Evolutionary conservation across 2,797 vertebrate genomes (phyloP).

Genomic region (Sylvilagus floridanus): DNA sequence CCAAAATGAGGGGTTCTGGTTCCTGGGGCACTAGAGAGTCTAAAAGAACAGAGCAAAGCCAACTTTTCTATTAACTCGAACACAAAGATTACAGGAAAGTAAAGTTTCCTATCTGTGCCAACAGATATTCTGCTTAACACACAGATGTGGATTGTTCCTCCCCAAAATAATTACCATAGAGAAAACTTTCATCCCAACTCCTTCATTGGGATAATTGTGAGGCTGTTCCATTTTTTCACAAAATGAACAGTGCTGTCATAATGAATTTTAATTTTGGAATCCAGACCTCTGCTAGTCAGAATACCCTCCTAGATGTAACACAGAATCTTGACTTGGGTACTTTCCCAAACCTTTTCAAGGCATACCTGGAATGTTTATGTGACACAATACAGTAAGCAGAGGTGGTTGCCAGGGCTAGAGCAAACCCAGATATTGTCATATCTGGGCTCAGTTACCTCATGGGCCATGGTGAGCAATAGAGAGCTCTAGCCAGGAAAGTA

Average conservation of each 20-base stretch:
- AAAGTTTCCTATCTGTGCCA: conserved; percentile 5
- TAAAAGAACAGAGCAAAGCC: not conserved
- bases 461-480: not conserved
- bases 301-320: not conserved
- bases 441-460: not conserved
- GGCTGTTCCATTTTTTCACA: not conserved
- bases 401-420: not conserved
- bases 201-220: conserved; percentile 24
- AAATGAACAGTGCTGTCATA: not conserved
- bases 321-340: not conserved
- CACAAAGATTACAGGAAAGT: not conserved
- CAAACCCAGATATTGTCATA: not conserved
- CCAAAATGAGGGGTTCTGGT: not conserved
- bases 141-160: not conserved
- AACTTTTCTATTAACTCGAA: not conserved
- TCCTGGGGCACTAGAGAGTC: not conserved
- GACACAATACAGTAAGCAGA: not conserved
- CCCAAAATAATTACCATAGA: conserved; percentile 1
- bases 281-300: not conserved
- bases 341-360: not conserved
- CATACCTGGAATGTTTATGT: not conserved
- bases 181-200: conserved; percentile 14
- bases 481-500: not conserved
- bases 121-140: not conserved
- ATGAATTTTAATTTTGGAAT: conserved; percentile 8